Conservation (phyloP, 1,140 invertebrate genomes). For the Lasioglossum baleicum region DNA sequence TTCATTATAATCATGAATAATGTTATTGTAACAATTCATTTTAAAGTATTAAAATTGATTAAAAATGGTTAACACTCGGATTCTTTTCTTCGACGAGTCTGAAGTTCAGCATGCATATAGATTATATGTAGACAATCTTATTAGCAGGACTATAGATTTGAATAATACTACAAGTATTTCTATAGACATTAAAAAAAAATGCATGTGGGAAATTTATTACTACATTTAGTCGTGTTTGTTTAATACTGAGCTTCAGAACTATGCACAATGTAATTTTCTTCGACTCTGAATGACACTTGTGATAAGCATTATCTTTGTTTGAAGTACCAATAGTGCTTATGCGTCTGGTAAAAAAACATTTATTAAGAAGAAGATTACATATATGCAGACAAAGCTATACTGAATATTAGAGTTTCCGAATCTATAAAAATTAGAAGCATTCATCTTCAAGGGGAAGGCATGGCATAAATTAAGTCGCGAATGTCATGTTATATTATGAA, state of each 20-base stretch:
- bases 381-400: neutral
- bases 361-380: neutral
- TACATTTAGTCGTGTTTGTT: neutral
- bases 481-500: conserved; percentile 17
- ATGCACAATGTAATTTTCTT: conserved; percentile 1
- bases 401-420: neutral
- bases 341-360: neutral
- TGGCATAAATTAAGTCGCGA: conserved; percentile 23
- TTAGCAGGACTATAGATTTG: conserved; percentile 28
- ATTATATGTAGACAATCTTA: conserved; percentile 19
- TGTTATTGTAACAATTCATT: conserved; percentile 7
- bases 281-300: neutral
- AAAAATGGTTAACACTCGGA: neutral
- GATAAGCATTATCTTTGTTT: neutral
- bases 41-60: neutral
- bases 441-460: conserved; percentile 21
- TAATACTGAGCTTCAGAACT: conserved; percentile 33
- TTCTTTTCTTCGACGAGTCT: conserved; percentile 24
- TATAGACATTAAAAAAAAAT: conserved; percentile 6
- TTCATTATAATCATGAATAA: neutral
- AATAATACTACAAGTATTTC: neutral
- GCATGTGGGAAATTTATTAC: conserved; percentile 23
- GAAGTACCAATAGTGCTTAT: neutral
- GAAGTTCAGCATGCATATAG: conserved; percentile 46
- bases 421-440: neutral